phyloP scores from a whole-genome alignment of 2,113 vertebrate genomes.

The Nothoprocta perdicaria region DNA sequence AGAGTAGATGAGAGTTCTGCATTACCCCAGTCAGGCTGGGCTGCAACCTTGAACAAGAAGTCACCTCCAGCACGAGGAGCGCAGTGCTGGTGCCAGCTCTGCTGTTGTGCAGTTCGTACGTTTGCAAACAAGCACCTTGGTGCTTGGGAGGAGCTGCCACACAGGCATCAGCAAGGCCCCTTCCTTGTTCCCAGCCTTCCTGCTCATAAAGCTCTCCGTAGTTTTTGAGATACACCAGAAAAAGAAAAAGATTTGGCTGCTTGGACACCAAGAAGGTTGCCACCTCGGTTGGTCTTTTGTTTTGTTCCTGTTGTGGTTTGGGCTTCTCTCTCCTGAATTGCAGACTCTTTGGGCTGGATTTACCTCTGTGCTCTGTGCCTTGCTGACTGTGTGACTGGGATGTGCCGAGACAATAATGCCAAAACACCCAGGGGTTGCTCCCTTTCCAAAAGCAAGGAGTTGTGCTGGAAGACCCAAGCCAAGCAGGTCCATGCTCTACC shows the following conservation, averaged over 20 bases:
- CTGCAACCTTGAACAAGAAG: conserved; percentile 27
- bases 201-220: neutral
- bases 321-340: neutral
- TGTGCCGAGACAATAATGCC: neutral
- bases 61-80: conserved; percentile 5
- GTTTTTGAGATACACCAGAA: neutral
- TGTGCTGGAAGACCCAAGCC: neutral
- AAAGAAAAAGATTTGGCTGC: neutral
- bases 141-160: neutral
- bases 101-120: neutral
- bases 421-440: neutral
- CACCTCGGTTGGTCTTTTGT: accelerated
- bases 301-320: neutral
- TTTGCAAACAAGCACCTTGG: conserved; percentile 43
- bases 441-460: neutral
- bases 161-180: neutral
- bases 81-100: conserved; percentile 4
- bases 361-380: neutral
- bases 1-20: neutral
- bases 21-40: conserved; percentile 28
- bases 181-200: neutral
- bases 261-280: neutral
- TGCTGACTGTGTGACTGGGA: neutral
- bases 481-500: neutral
- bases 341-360: neutral